phyloP scores from a whole-genome alignment of 2,797 vertebrate species.

The Brachymystax lenok region DNA sequence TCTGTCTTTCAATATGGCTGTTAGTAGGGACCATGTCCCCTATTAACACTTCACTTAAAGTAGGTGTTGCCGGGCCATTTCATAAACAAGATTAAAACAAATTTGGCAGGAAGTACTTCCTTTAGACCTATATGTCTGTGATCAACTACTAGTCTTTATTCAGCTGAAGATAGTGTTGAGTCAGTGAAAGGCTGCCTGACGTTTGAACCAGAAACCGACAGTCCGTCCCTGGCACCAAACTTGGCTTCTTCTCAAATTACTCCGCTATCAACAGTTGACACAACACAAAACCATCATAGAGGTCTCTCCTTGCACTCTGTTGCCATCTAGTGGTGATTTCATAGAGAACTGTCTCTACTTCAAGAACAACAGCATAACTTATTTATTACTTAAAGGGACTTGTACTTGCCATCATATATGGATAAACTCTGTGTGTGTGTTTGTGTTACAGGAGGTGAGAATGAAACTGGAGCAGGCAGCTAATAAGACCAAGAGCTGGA shows the following conservation, averaged over 20 bases:
- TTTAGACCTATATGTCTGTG: neutral
- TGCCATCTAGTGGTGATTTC: neutral
- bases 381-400: neutral
- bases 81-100: neutral
- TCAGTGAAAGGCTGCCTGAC: neutral
- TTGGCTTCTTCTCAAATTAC: neutral
- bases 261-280: neutral
- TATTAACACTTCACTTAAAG: neutral
- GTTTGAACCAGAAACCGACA: neutral
- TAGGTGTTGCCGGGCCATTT: too few species aligned
- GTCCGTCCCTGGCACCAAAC: neutral
- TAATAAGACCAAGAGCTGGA: conserved; percentile 90
- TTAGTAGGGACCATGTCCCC: neutral
- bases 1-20: neutral
- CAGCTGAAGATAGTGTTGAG: neutral
- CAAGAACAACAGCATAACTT: neutral
- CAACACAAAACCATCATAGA: neutral
- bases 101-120: neutral
- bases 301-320: neutral
- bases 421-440: conserved; percentile 20
- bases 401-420: neutral
- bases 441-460: conserved; percentile 78
- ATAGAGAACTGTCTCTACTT: neutral
- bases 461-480: conserved; percentile 86
- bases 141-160: neutral